Evolutionary conservation across 1,140 invertebrate species (phyloP), one percentile per base, ranked within the genome.

Genomic region (Holcopasites calliopsidis): DNA sequence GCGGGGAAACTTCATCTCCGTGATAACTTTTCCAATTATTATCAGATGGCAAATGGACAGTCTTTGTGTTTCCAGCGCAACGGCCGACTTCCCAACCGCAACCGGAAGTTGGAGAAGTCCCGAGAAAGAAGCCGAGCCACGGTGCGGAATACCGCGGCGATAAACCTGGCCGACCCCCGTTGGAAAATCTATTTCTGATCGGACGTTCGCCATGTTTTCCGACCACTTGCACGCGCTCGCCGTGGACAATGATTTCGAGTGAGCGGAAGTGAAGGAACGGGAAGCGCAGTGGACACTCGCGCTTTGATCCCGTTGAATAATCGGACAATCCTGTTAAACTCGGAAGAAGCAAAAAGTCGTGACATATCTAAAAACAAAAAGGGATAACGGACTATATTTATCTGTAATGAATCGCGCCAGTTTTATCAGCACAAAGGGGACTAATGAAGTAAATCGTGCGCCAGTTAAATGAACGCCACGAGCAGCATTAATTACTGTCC

Each of bases 21-120:
- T 58, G 76, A 83, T 83, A 83, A 83, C 81, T 83, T 83, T 83
- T 83, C 81, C 81, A 83, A 83, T 83, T 83, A 83, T 83, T 83
- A 83, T 83, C 80, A 76, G 80, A 83, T 79, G 80, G 81, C 81
- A 82, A 83, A 83, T 83, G 81, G 76, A 83, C 80, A 76, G 70
- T 78, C 81, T 83, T 83, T 83, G 81, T 83, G 76, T 76, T 83
- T 79, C 66, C 33, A n/a, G 47, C 16, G 50, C 52, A 52, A n/a
- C 33, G 40, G 3, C 18, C 10, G 42, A 38, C n/a, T 44, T 44
- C 28, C 33, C n/a, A 42, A 16, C 8, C n/a, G 13, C 13, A 3
- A 52, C 57, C 47, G 47, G 21, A 66, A 74, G 61, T 74, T 74
- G 38, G 40, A 64, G 62, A 74, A 74, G 38, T 74, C 71, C 23